Percentiles rank a stretch among this genome's conserved stretches.
Evolutionary conservation across 1,140 invertebrate species (phyloP).

Genomic region (Oedothorax gibbosus): DNA sequence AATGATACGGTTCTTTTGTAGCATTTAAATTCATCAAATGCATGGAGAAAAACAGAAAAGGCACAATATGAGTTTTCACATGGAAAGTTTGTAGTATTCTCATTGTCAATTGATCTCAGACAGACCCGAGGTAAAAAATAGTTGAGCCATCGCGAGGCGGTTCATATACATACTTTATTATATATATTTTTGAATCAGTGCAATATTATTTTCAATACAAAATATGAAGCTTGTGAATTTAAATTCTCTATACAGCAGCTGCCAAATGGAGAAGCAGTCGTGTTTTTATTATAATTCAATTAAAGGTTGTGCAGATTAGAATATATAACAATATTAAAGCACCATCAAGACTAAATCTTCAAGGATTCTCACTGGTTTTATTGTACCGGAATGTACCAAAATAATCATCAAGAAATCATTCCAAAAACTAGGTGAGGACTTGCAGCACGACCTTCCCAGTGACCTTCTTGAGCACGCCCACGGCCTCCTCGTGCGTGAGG

Average conservation of each 20-base stretch:
- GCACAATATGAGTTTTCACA: constrained; percentile 50
- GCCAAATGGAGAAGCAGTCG: constrained; percentile 12
- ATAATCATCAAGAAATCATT: neutral
- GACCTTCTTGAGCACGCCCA: constrained; percentile 74
- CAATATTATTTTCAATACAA: too few species aligned
- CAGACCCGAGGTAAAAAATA: constrained; percentile 51
- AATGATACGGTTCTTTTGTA: constrained; percentile 41
- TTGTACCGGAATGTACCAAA: constrained; percentile 48
- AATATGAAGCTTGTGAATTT: too few species aligned
- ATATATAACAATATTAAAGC: constrained; percentile 51
- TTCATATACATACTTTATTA: too few species aligned
- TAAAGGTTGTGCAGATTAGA: constrained; percentile 46
- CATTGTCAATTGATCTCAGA: neutral
- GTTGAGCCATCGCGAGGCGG: constrained; percentile 36
- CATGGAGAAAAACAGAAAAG: constrained; percentile 51
- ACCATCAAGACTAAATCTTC: constrained; percentile 29
- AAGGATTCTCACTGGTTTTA: constrained; percentile 30
- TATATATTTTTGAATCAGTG: too few species aligned
- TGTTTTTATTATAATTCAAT: neutral
- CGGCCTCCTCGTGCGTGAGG: constrained; percentile 75
- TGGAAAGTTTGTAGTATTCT: constrained; percentile 34
- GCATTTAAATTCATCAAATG: neutral
- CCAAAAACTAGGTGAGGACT: constrained; percentile 68
- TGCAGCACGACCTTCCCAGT: constrained; percentile 73
- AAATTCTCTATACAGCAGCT: constrained; percentile 46